These are phyloP conservation scores for Bhutanitis thaidina DNA, from an alignment of 2,888 invertebrate genomes.

Conservation along the genomic window DNA sequence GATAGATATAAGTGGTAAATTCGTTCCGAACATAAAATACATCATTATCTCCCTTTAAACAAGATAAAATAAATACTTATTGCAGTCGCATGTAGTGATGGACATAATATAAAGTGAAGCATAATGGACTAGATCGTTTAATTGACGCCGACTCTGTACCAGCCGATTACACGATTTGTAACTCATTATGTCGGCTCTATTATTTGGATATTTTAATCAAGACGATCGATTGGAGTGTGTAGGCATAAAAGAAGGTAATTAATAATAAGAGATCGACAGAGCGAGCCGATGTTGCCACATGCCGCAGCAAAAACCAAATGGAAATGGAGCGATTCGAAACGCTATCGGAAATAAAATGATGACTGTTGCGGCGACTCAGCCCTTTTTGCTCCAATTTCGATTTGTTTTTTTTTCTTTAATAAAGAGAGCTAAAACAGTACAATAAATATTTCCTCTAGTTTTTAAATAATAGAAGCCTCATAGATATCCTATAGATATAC, in stretches of 20 bases:
- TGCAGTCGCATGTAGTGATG: too few relatives aligned
- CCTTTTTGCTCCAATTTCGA: constrained; percentile 57
- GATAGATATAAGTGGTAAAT: too few relatives aligned
- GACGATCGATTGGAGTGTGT: constrained; percentile 67
- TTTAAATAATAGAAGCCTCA: too few relatives aligned
- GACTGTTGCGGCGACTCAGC: constrained; percentile 54
- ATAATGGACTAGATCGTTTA: constrained; percentile 23
- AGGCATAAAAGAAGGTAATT: constrained; percentile 74
- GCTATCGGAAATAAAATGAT: constrained; percentile 58
- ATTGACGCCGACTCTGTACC: constrained; percentile 45
- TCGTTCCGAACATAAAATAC: too few relatives aligned
- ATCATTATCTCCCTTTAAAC: too few relatives aligned
- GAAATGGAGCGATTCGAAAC: constrained; percentile 73
- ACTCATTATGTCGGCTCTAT: constrained; percentile 59
- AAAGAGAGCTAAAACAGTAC: too few relatives aligned
- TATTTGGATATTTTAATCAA: constrained; percentile 79
- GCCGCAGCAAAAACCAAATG: constrained; percentile 71
- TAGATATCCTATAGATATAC: too few relatives aligned
- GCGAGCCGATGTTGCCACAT: constrained; percentile 60
- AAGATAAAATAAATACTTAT: too few relatives aligned
- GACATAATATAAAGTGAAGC: constrained; percentile 1
- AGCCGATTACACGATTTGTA: constrained; percentile 35
- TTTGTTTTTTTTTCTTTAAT: constrained; percentile 14
- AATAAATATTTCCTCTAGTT: too few relatives aligned
- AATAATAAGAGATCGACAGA: constrained; percentile 67